phyloP scores from a whole-genome alignment of 2,888 invertebrate species.

The Quadroppia sp. region DNA sequence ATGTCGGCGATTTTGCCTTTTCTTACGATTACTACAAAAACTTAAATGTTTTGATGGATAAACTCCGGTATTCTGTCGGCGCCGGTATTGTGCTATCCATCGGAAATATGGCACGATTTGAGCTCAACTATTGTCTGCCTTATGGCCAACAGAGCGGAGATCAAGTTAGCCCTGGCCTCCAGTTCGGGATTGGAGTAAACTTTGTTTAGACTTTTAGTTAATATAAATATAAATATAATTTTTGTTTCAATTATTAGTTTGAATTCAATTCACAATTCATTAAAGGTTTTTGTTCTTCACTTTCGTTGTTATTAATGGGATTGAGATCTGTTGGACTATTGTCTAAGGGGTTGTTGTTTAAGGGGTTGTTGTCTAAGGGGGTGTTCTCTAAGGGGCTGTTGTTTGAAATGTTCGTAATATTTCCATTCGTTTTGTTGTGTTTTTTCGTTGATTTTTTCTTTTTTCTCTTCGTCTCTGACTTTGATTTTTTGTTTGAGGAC shows the following conservation, averaged over 20 bases:
- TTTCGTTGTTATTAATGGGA: constrained; percentile 24
- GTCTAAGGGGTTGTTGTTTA: too few species aligned
- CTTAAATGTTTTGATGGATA: constrained; percentile 50
- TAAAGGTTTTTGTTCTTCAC: constrained; percentile 19
- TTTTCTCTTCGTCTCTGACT: constrained; percentile 8
- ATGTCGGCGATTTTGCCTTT: constrained; percentile 61
- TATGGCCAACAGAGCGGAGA: constrained; percentile 64
- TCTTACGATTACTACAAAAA: constrained; percentile 50
- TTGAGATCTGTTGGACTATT: too few species aligned
- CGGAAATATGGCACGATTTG: constrained; percentile 79
- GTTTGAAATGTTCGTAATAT: background rate
- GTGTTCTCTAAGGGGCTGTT: too few species aligned
- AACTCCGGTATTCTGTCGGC: constrained; percentile 68
- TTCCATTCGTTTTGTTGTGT: background rate
- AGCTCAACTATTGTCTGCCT: constrained; percentile 90
- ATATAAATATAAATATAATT: too few species aligned
- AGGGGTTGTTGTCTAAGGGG: too few species aligned
- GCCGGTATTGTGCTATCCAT: constrained; percentile 77
- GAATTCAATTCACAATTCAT: background rate
- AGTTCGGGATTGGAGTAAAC: constrained; percentile 76
- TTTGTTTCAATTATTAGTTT: background rate
- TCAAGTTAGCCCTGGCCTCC: constrained; percentile 64
- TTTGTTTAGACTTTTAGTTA: constrained; percentile 60
- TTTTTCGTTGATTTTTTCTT: constrained; percentile 26
- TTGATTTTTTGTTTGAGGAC: background rate